phyloP scores from a whole-genome alignment of 2,113 vertebrate genomes.

The Pholis gunnellus region DNA sequence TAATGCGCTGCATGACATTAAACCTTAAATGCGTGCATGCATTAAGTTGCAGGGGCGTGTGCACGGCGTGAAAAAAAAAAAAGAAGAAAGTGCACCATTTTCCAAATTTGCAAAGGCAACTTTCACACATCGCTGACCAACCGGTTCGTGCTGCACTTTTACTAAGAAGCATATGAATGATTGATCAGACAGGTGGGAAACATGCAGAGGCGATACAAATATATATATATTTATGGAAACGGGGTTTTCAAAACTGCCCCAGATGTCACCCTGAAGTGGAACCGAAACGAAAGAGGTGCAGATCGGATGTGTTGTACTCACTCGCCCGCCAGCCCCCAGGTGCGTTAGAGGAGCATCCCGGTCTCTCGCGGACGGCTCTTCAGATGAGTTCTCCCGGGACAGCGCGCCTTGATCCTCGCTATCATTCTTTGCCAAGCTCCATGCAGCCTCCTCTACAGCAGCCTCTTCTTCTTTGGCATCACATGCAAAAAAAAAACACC shows the following conservation, averaged over 20 bases:
- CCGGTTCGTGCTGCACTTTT: conserved; percentile 42
- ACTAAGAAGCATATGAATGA: conserved; percentile 55
- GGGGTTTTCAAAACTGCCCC: conserved; percentile 10
- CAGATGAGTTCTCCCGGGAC: conserved; percentile 80
- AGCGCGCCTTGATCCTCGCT: conserved; percentile 74
- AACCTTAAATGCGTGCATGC: conserved; percentile 38
- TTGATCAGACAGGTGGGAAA: conserved; percentile 78
- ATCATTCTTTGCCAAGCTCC: conserved; percentile 68
- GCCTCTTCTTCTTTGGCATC: conserved; percentile 59
- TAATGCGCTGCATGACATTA: conserved; percentile 27
- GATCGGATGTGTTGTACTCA: conserved; percentile 63
- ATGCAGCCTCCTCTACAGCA: conserved; percentile 61
- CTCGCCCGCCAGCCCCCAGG: conserved; percentile 55
- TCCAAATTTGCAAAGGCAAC: conserved; percentile 50
- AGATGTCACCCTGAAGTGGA: conserved; percentile 37
- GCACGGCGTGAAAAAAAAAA: not conserved
- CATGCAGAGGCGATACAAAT: not conserved
- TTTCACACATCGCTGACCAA: conserved; percentile 61
- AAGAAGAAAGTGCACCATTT: conserved; percentile 43
- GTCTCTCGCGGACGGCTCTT: conserved; percentile 69
- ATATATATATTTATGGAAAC: no score
- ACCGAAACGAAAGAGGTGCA: not conserved
- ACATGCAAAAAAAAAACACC: conserved; percentile 27
- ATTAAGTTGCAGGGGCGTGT: conserved; percentile 39
- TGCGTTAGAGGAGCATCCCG: conserved; percentile 77